Evolutionary conservation across 92 coral and sea anemone species (phyloP), one percentile per base, ranked within the genome.

Genomic region (Parazoanthus darwini): DNA sequence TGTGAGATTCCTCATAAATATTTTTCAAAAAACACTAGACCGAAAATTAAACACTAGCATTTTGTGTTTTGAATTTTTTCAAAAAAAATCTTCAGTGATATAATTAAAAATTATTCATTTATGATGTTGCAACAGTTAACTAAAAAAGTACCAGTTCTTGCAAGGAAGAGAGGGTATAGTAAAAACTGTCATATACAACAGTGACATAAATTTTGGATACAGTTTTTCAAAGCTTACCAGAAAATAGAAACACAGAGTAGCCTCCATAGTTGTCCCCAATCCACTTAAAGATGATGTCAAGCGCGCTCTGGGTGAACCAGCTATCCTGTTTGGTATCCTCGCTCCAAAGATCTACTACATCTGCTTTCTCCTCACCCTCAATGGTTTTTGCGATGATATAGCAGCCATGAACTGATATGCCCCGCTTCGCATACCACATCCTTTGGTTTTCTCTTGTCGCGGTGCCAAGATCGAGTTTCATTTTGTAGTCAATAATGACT

Each of bases 281-380:
- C n/a, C n/a, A n/a, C n/a, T n/a, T n/a, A n/a, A n/a, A n/a, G n/a
- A n/a, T n/a, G n/a, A n/a, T n/a, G n/a, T n/a, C n/a, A n/a, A n/a
- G n/a, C n/a, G n/a, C n/a, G n/a, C 82, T 79, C 66, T 79, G 82
- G 16, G 82, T 79, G 68, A 79, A 80, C 71, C 71, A 80, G 85
- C 44, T 80, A 37, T 80, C 73, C 48, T 80, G 73, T 35, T 70
- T 70, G 23, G 29, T 70, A 22, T 22, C 29, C 29, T 67, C 22
- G 33, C 33, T 29, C 33, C 33, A 29, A 29, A 29, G 33, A 29
- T 29, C 33, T 29, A 29, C 33, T 29, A 29, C 33, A 29, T 29
- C 33, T 29, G 33, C 33, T 29, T 29, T 29, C 79, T 33, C 33
- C 16, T 74, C 29, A 74, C 29, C 46, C 2, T 35, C n/a, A 74